Conservation (phyloP, 1,140 invertebrate species). For the Portunus trituberculatus region DNA sequence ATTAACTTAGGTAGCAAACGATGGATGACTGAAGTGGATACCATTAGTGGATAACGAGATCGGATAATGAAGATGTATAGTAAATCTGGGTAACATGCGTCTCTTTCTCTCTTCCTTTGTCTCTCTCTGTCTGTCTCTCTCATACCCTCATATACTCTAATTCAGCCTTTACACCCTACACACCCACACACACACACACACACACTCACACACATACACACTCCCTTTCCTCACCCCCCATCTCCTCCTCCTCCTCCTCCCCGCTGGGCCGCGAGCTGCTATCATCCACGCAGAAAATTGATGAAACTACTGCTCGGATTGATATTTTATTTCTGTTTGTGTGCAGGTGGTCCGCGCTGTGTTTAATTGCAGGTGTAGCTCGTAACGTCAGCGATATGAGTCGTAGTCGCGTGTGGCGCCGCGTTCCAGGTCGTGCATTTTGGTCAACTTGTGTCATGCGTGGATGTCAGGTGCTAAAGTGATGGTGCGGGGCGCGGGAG, state of each 20-base stretch:
- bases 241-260: not conserved
- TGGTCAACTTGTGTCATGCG: slow-evolving; percentile 1
- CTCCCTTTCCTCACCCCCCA: not conserved
- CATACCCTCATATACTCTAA: too few species aligned
- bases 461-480: not conserved
- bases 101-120: not conserved
- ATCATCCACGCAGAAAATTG: slow-evolving; percentile 16
- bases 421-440: not conserved
- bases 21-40: too few species aligned
- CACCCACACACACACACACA: too few species aligned
- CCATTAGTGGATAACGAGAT: too few species aligned
- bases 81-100: too few species aligned
- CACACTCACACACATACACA: not conserved
- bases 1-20: too few species aligned
- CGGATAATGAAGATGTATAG: too few species aligned
- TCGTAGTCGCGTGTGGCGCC: not conserved
- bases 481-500: not conserved
- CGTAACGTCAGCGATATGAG: slow-evolving; percentile 20
- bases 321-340: slow-evolving; percentile 24
- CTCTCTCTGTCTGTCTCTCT: not conserved
- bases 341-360: not conserved
- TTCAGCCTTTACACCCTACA: too few species aligned
- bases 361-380: not conserved
- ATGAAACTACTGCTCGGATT: not conserved
- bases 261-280: not conserved